Percentiles rank a stretch among this genome's conserved stretches.
Conservation (phyloP, 2,888 invertebrate species). For the Aromia moschata region DNA sequence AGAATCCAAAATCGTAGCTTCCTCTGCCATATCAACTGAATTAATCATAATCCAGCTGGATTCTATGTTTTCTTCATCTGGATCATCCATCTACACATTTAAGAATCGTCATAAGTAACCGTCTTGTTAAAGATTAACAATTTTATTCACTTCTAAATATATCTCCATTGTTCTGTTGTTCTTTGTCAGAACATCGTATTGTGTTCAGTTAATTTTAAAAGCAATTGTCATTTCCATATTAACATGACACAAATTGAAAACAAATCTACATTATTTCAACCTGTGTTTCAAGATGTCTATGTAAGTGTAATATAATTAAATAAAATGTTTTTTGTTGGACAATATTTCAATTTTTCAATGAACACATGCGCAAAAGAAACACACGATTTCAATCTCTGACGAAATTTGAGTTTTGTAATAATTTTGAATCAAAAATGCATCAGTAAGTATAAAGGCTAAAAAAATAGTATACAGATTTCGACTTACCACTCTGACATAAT, state of each 20-base stretch:
- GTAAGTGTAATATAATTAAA: too few species aligned
- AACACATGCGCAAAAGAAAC: neutral
- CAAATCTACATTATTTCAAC: too few species aligned
- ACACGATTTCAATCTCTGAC: neutral
- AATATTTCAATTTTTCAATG: neutral
- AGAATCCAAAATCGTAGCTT: conserved; percentile 2
- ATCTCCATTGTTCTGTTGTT: too few species aligned
- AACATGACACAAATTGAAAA: too few species aligned
- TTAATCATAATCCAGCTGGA: conserved; percentile 26
- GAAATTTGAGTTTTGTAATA: neutral
- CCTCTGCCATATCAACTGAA: conserved; percentile 25
- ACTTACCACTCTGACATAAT: neutral
- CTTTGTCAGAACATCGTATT: too few species aligned
- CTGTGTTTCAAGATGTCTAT: too few species aligned
- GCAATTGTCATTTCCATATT: too few species aligned
- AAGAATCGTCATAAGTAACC: too few species aligned
- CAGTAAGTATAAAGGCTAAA: neutral
- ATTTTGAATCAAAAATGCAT: neutral
- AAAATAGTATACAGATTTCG: neutral
- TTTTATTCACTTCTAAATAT: too few species aligned
- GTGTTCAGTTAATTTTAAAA: too few species aligned
- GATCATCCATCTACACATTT: conserved; percentile 18
- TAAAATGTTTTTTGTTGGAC: too few species aligned
- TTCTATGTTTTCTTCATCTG: conserved; percentile 21
- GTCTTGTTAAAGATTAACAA: too few species aligned